Conservation (phyloP, 2,113 vertebrate species). For the Melanostigma gelatinosum region DNA sequence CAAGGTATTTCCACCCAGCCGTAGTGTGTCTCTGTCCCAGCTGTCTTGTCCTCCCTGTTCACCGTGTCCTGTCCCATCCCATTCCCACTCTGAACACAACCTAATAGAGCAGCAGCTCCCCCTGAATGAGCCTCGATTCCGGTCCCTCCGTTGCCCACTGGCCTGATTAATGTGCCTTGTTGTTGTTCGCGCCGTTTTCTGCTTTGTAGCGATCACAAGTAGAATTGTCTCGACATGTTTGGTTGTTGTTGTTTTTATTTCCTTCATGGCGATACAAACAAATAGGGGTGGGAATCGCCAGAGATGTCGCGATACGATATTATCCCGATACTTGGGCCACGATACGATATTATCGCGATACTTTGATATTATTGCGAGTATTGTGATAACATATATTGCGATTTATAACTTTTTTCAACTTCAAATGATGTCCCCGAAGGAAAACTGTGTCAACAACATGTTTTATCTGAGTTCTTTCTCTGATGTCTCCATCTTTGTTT, state of each 20-base stretch:
- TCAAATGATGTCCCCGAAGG: too few species aligned
- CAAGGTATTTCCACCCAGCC: constrained; percentile 89
- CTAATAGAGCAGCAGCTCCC: constrained; percentile 22
- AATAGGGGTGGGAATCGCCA: too few species aligned
- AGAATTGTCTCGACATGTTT: neutral
- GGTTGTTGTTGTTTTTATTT: neutral
- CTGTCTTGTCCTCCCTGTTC: constrained; percentile 53
- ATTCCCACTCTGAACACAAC: neutral
- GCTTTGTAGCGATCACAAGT: constrained; percentile 23
- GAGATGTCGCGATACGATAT: too few species aligned
- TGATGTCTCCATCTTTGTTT: too few species aligned
- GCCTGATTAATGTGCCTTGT: constrained; percentile 7
- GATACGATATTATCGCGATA: too few species aligned
- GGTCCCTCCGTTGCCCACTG: neutral
- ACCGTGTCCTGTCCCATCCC: constrained; percentile 38
- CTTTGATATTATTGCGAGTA: too few species aligned
- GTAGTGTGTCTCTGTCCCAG: constrained; percentile 63
- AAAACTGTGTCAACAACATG: too few species aligned
- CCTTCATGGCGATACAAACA: neutral
- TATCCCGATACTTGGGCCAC: too few species aligned
- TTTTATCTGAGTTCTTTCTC: too few species aligned
- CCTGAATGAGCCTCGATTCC: constrained; percentile 13
- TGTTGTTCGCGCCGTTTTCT: neutral
- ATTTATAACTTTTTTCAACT: too few species aligned
- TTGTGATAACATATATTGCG: too few species aligned